Evolutionary conservation across 2,888 invertebrate genomes (phyloP).

Genomic region (Chrysolina oricalcia): DNA sequence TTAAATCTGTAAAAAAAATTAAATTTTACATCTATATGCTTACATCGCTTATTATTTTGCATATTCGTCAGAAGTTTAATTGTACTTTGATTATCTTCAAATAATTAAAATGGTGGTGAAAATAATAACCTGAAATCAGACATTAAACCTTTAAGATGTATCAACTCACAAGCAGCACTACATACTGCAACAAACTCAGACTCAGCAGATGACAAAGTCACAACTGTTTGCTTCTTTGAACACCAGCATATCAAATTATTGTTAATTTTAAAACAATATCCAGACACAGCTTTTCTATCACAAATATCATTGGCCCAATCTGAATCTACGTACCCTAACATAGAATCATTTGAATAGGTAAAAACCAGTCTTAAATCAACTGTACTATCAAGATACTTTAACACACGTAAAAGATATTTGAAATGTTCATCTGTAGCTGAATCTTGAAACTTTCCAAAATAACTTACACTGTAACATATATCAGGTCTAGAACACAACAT

Average conservation of each 20-base stretch:
- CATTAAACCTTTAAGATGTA: background rate
- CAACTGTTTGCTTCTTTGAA: conserved; percentile 45
- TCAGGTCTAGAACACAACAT: conserved; percentile 35
- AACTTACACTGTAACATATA: conserved; percentile 32
- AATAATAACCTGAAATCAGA: background rate
- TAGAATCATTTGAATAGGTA: conserved; percentile 18
- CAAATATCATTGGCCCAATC: conserved; percentile 44
- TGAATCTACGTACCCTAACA: conserved; percentile 39
- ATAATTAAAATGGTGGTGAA: background rate
- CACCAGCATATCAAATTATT: conserved; percentile 40
- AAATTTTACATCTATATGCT: background rate
- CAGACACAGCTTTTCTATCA: conserved; percentile 37
- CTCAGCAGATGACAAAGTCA: conserved; percentile 46
- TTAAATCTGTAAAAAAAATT: no score
- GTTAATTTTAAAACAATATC: conserved; percentile 34
- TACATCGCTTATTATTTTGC: background rate
- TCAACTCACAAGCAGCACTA: background rate
- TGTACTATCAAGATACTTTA: conserved; percentile 39
- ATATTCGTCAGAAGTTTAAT: background rate
- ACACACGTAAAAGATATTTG: conserved; percentile 39
- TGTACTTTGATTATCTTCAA: conserved; percentile 4
- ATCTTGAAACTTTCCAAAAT: conserved; percentile 36
- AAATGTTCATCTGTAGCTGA: conserved; percentile 35
- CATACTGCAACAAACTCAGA: conserved; percentile 10
- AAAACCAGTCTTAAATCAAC: conserved; percentile 27